Evolutionary conservation across 1,140 invertebrate genomes (phyloP), one percentile per base, ranked within the genome.

Genomic region (Chymomyza costata): DNA sequence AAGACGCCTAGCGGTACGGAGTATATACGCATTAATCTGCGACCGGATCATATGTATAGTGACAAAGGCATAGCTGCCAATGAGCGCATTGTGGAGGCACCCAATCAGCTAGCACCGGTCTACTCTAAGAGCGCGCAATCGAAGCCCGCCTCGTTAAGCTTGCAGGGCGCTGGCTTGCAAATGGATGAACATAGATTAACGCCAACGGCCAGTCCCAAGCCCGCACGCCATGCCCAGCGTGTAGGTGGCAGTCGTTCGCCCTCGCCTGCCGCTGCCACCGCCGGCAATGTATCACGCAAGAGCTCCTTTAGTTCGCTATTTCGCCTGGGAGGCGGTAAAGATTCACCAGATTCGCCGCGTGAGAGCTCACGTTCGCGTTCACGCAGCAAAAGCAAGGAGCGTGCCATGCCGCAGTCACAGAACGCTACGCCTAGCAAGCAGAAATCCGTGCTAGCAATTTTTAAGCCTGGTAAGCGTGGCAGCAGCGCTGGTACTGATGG

Each of bases 281-380:
- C 83, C 0, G 83, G 59, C 5, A 83, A 90, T 0, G 88, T 91
- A 0, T 93, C 92, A 0, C 87, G 93, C 35, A 93, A 93, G 74
- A 93, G 91, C 58, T 94, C 92, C 14, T 93, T 94, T 64, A 90
- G 92, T 54, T 93, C 92, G 1, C 83, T 94, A 3, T 94, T 94
- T 66, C 92, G 91, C 0, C 45, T 84, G 40, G 82, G 56, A 6
- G 43, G 56, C 10, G 43, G 71, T 47, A 83, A 82, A 13, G 83
- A 85, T 37, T 85, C 84, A 0, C 83, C 82, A 1, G 83, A 85
- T 16, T 85, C 83, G 6, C 83, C 83, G 1, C 32, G 82, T 0
- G 83, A 85, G 16, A 46, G 67, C 2, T 89, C 88, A 11, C 65
- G 84, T 0, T 89, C 89, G 41, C 87, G 84, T 0, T 89, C 89